phyloP scores from a whole-genome alignment of 2,888 invertebrate genomes.

The Sinopyrophorus schimmeli region DNA sequence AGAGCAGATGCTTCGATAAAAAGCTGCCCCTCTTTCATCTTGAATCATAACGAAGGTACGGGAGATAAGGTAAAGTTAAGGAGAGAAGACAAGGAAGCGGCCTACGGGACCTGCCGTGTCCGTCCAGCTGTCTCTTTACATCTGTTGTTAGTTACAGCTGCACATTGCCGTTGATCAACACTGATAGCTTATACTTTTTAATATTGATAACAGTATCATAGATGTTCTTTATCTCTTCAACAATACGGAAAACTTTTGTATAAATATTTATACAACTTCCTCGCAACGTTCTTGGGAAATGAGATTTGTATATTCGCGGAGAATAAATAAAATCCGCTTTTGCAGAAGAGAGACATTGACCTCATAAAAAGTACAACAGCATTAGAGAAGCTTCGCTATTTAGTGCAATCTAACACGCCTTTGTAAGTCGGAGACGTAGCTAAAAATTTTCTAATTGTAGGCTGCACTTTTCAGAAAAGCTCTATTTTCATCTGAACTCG shows the following conservation, averaged over 20 bases:
- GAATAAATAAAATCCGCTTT: no score
- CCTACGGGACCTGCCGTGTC: constrained; percentile 39
- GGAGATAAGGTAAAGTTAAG: constrained; percentile 40
- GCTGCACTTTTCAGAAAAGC: no score
- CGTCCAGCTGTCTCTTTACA: constrained; percentile 47
- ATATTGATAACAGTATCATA: constrained; percentile 44
- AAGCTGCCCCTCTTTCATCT: constrained; percentile 30
- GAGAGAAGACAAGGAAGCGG: constrained; percentile 41
- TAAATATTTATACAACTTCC: constrained; percentile 8
- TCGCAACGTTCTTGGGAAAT: no score
- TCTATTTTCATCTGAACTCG: no score
- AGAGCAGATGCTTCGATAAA: constrained; percentile 27
- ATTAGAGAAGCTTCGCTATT: no score
- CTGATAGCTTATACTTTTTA: constrained; percentile 45
- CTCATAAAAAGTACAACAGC: no score
- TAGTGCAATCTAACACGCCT: no score
- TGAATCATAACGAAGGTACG: constrained; percentile 30
- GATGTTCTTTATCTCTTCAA: constrained; percentile 16
- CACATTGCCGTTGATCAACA: constrained; percentile 45
- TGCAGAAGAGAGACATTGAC: no score
- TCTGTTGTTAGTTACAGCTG: constrained; percentile 49
- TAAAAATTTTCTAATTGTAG: no score
- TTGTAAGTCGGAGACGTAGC: no score
- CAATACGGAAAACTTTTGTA: constrained; percentile 3
- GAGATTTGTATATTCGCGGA: no score